Base-by-base conservation (phyloP, 2,113 vertebrate species). In the Burhinus bistriatus region DNA sequence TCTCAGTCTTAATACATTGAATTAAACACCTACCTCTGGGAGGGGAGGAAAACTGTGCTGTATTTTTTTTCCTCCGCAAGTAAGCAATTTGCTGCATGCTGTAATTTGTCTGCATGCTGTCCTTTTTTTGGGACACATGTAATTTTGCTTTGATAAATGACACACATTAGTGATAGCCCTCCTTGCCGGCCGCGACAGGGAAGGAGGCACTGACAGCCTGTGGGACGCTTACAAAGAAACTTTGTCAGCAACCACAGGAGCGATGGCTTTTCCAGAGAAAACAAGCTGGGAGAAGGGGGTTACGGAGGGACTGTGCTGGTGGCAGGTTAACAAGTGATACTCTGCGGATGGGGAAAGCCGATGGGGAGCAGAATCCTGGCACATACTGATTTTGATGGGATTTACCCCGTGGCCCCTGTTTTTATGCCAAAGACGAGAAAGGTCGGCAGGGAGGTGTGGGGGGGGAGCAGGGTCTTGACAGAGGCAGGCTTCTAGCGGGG, bases 121-220 rank as follows among this genome's bases (percentile, higher is more conserved):
- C 77, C 79, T 94, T 96, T 94, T 91, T 95, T 95, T 69, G 89
- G 91, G 92, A 97, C 95, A 97, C 87, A 81, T 97, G 58, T 98
- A 98, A 98, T 98, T 98, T 98, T 96, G 79, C 94, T 97, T 95
- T 97, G 98, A 98, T 97, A 97, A 98, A 97, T 97, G 97, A 97
- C 96, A 97, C 87, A 97, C 94, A 96, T 97, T 90, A 92, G 78
- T 52, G 84, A 94, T 94, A 94, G 89, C 62, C 84, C 83, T 96
- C 73, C 64, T 84, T 77, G 82, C 91, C 3, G 90, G 95, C 91
- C 21, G 4, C 92, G 83, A 91, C 0, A 13, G 61, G 89, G 79
- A 95, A 87, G 89, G 84, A 94, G 85, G 87, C 91, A 91, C 21
- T 45, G 65, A 92, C 80, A 93, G 86, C 79, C 81, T 6, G 32